These are phyloP conservation scores for Plectropomus leopardus DNA, from an alignment of 2,113 vertebrate genomes.

Conservation along the genomic window DNA sequence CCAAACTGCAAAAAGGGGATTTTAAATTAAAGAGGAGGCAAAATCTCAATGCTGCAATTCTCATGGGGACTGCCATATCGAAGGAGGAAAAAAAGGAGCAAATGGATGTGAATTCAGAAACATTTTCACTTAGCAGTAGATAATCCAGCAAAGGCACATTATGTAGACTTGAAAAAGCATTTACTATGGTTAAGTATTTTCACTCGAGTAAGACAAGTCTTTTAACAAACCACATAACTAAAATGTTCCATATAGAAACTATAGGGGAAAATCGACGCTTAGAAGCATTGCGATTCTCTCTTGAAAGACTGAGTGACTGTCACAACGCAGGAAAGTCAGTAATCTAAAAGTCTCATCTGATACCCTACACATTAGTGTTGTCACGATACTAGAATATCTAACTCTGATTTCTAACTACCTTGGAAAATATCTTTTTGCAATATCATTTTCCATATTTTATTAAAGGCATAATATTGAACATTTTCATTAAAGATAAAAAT, in stretches of 20 bases:
- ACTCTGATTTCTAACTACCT: too few species aligned
- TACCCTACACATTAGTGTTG: too few species aligned
- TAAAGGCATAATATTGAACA: too few species aligned
- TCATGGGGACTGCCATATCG: conserved; percentile 36
- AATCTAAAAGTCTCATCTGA: too few species aligned
- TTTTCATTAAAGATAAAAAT: too few species aligned
- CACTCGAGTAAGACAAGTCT: background rate
- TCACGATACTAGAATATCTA: too few species aligned
- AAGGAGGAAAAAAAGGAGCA: conserved; percentile 3
- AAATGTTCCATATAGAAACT: background rate
- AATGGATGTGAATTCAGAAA: conserved; percentile 44
- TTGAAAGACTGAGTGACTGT: too few species aligned
- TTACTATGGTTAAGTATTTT: background rate
- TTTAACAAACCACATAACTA: background rate
- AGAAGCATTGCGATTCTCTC: too few species aligned
- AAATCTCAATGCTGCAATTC: conserved; percentile 52
- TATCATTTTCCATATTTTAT: too few species aligned
- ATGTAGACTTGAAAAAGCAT: conserved; percentile 17
- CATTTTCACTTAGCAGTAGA: conserved; percentile 53
- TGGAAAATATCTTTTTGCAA: too few species aligned
- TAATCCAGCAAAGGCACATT: conserved; percentile 33
- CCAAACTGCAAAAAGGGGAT: conserved; percentile 71
- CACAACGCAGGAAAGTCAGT: too few species aligned
- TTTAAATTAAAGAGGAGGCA: conserved; percentile 74
- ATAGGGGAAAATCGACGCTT: too few species aligned